Percentiles rank a stretch among this genome's conserved stretches.
Evolutionary conservation across 2,888 invertebrate species (phyloP).

Genomic region (Drosophila neutralis): DNA sequence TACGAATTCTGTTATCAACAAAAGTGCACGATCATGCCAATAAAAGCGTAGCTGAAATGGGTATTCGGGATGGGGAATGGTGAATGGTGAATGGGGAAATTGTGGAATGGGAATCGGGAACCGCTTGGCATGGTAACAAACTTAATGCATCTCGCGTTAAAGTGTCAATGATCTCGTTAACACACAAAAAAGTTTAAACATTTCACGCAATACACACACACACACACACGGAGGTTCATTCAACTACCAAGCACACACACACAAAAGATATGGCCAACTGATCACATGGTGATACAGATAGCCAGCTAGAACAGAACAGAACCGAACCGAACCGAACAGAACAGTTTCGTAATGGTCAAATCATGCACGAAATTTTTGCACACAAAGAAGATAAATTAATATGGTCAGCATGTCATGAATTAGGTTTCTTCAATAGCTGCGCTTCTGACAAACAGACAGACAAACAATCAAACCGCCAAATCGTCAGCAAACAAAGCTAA

Average conservation of each 20-base stretch:
- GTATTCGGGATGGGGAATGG: constrained; percentile 5
- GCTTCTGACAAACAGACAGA: constrained; percentile 17
- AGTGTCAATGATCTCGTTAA: constrained; percentile 82
- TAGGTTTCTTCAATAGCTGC: constrained; percentile 62
- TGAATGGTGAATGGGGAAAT: not conserved
- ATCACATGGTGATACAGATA: constrained; percentile 63
- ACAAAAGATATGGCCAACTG: constrained; percentile 51
- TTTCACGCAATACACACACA: constrained; percentile 66
- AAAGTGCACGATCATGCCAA: constrained; percentile 80
- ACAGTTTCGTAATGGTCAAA: constrained; percentile 68
- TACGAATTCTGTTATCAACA: constrained; percentile 75
- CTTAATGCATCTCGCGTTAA: constrained; percentile 82
- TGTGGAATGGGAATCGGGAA: constrained; percentile 9
- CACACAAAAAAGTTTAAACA: constrained; percentile 67
- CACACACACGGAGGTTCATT: constrained; percentile 61
- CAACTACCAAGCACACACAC: constrained; percentile 46
- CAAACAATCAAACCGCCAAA: constrained; percentile 13
- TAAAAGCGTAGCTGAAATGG: constrained; percentile 60
- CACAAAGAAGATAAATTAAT: constrained; percentile 81
- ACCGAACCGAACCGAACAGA: constrained; percentile 8
- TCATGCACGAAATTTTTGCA: constrained; percentile 74
- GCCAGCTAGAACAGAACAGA: constrained; percentile 17
- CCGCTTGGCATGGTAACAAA: constrained; percentile 74
- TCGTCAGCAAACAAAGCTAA: constrained; percentile 69
- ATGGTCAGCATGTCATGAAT: constrained; percentile 81